A percentile compares a stretch with the other conserved stretches of the same genome.
phyloP scores from a whole-genome alignment of 2,888 invertebrate species.

The Chalcis sispes region DNA sequence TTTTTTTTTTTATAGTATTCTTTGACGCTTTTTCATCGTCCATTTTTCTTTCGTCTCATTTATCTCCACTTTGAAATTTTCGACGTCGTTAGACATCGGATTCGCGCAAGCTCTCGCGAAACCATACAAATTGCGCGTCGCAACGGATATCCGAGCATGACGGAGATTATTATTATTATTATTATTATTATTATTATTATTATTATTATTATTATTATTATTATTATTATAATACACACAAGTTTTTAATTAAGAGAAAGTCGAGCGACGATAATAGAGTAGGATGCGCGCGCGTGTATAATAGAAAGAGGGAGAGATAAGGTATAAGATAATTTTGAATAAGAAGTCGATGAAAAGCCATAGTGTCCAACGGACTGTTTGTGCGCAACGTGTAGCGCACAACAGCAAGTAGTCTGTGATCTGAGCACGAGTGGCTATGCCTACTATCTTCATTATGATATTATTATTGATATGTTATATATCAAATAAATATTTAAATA shows the following conservation, averaged over 20 bases:
- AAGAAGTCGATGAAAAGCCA: slow-evolving; percentile 67
- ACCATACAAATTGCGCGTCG: too few relatives aligned
- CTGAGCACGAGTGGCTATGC: slow-evolving; percentile 75
- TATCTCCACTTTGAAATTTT: too few relatives aligned
- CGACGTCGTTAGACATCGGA: not conserved
- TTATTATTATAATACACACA: not conserved
- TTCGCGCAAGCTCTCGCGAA: not conserved
- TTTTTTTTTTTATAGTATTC: too few relatives aligned
- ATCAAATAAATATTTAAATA: slow-evolving; percentile 66
- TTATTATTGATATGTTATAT: slow-evolving; percentile 72
- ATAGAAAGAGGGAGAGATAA: not conserved
- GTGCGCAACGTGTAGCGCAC: slow-evolving; percentile 63
- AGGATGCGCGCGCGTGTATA: not conserved
- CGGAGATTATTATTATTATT: too few relatives aligned
- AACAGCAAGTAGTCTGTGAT: slow-evolving; percentile 76
- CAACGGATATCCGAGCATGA: not conserved
- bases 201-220: too few relatives aligned
- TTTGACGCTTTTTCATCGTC: too few relatives aligned
- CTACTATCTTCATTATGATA: slow-evolving; percentile 74
- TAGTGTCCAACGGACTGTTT: slow-evolving; percentile 75
- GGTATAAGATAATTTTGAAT: slow-evolving; percentile 13
- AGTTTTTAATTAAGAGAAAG: slow-evolving; percentile 40
- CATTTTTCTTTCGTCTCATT: too few relatives aligned
- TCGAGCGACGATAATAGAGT: too few relatives aligned
- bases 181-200: too few relatives aligned